phyloP scores from a whole-genome alignment of 2,797 vertebrate species.

The Tamandua tetradactyla region DNA sequence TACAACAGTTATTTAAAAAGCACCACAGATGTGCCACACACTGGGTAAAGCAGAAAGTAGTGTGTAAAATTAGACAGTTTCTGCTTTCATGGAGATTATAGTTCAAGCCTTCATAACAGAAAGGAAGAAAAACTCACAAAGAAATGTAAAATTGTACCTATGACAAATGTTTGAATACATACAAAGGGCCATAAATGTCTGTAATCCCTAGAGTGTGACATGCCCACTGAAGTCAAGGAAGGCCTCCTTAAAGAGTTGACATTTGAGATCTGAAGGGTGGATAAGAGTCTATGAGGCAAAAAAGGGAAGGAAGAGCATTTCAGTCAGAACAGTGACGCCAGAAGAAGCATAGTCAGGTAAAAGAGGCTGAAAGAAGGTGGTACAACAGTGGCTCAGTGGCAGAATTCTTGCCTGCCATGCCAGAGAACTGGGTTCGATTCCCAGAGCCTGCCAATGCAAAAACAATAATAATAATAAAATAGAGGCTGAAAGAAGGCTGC shows the following conservation, averaged over 20 bases:
- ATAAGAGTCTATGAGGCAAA: neutral
- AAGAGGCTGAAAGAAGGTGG: no score
- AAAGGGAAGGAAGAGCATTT: neutral
- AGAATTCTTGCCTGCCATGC: no score
- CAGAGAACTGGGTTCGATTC: no score
- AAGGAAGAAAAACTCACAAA: neutral
- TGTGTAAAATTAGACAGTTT: neutral
- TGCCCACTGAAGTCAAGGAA: neutral
- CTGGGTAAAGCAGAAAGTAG: neutral
- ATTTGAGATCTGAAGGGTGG: neutral
- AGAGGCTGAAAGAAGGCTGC: neutral
- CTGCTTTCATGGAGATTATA: neutral
- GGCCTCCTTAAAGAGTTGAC: neutral
- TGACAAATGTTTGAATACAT: neutral
- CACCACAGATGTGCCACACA: neutral
- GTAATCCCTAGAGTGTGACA: neutral
- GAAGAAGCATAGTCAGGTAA: neutral
- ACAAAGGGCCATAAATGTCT: neutral
- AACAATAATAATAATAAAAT: no score
- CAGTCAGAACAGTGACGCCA: neutral
- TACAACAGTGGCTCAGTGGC: no score
- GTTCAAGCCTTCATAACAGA: neutral
- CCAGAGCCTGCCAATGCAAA: no score
- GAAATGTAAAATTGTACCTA: neutral
- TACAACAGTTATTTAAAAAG: constrained; percentile 11